Base-by-base conservation (phyloP, 2,113 vertebrate species). In the Elephas maximus region DNA sequence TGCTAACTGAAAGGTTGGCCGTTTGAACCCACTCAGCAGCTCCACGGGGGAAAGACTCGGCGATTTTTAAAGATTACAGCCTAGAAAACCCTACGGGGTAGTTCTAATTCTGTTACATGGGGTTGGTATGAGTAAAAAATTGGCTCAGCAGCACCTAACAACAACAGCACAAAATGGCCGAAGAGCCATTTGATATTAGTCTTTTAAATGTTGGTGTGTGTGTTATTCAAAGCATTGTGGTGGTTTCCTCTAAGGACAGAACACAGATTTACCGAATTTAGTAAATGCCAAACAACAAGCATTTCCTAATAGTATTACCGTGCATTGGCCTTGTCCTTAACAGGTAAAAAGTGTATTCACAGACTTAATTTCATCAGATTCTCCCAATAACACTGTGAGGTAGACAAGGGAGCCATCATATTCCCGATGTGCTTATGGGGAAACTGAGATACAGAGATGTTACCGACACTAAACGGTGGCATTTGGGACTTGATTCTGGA, bases 211-310 rank as follows among this genome's bases (percentile, higher is more conserved):
- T 83, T 76, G 30, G 24, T 84, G 51, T 17, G 6, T 73, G 23
- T 95, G 65, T 97, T 93, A 88, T 76, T 92, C 90, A 84, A 92
- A 94, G 60, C 30, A 69, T 80, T 88, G 10, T 65, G 57, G 67
- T 79, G 88, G 83, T 96, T 96, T 88, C 79, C 69, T 37, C 69
- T 91, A 82, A 88, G 41, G 63, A 86, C n/a, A 85, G 78, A 87
- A 92, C 84, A 74, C 14, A 10, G 17, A 93, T 83, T 91, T 81
- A 37, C 71, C 26, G 15, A 80, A 86, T 83, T 91, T 91, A 45
- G 44, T 93, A 69, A 88, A 73, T 73, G 71, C 71, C 71, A 73
- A 73, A 20, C 67, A 94, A 53, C 2, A 1, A 95, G 24, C 41
- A 33, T 48, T 92, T 94, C 74, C 18, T 88, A 90, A 79, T 76